These are phyloP conservation scores for Doris montereyensis DNA, from an alignment of 2,888 invertebrate genomes.

Conservation along the genomic window DNA sequence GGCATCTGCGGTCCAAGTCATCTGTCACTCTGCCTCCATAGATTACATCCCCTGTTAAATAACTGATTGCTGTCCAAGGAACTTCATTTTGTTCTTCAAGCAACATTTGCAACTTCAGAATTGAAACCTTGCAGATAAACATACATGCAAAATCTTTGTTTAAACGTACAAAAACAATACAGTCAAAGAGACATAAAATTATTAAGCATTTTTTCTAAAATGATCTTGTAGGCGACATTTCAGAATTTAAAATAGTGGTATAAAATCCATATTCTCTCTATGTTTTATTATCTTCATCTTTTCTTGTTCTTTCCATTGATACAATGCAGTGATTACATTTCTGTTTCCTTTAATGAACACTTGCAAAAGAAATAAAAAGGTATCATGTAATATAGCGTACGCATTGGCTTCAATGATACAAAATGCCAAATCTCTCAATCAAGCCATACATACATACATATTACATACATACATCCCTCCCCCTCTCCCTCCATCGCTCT, in stretches of 20 bases:
- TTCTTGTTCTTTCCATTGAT: too few relatives aligned
- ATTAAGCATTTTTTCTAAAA: background rate
- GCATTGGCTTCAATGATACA: too few relatives aligned
- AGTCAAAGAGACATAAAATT: background rate
- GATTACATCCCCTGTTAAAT: constrained; percentile 71
- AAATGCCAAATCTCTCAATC: too few relatives aligned
- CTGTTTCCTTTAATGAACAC: too few relatives aligned
- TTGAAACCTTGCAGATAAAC: constrained; percentile 63
- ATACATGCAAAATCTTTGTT: background rate
- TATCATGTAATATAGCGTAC: too few relatives aligned
- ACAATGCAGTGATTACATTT: too few relatives aligned
- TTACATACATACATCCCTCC: too few relatives aligned
- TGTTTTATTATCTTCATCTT: too few relatives aligned
- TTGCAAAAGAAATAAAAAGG: too few relatives aligned
- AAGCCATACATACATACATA: too few relatives aligned
- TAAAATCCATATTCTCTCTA: too few relatives aligned
- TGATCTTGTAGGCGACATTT: background rate
- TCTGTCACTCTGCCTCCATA: constrained; percentile 73
- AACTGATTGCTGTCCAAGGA: constrained; percentile 71
- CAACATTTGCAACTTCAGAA: constrained; percentile 69
- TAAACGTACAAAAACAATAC: background rate
- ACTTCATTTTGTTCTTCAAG: constrained; percentile 60
- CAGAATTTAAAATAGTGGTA: background rate
- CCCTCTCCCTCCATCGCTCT: too few relatives aligned
- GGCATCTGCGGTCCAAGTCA: constrained; percentile 71